Evolutionary conservation across 2,888 invertebrate species (phyloP).

Genomic region (Tetanocera ferruginea): DNA sequence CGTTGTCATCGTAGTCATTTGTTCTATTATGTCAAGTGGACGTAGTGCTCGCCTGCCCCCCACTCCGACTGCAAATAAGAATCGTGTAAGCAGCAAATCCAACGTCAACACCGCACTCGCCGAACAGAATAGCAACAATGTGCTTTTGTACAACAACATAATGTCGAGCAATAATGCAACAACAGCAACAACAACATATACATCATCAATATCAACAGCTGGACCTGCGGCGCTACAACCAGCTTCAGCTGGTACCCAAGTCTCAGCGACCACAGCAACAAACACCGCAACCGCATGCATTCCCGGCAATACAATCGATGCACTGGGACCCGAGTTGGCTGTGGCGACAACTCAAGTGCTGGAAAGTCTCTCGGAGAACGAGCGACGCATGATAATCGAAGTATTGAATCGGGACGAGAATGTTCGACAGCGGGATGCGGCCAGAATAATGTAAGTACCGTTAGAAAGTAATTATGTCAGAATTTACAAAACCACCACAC

Average conservation of each 20-base stretch:
- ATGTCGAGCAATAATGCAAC: conserved; percentile 27
- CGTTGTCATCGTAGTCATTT: neutral
- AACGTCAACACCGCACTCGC: conserved; percentile 51
- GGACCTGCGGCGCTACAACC: conserved; percentile 29
- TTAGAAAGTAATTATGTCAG: neutral
- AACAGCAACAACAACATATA: conserved; percentile 28
- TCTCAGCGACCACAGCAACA: conserved; percentile 25
- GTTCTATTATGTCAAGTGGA: conserved; percentile 66
- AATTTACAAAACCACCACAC: neutral
- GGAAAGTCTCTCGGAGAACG: conserved; percentile 68
- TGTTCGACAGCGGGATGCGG: conserved; percentile 72
- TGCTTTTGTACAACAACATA: conserved; percentile 54
- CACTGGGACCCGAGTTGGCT: conserved; percentile 65
- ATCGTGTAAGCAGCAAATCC: conserved; percentile 49
- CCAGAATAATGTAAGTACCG: conserved; percentile 72
- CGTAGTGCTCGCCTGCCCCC: conserved; percentile 68
- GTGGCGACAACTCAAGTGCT: conserved; percentile 67
- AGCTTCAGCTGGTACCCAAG: conserved; percentile 28
- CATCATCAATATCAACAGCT: conserved; percentile 17
- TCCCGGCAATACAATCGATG: conserved; percentile 63
- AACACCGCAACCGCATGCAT: conserved; percentile 57
- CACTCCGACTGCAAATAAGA: conserved; percentile 58
- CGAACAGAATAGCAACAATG: conserved; percentile 62
- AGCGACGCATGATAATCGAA: conserved; percentile 72
- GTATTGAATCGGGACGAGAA: conserved; percentile 73